Percentiles rank a stretch among this genome's conserved stretches.
phyloP scores from a whole-genome alignment of 2,888 invertebrate species.

The Biston stratarius region DNA sequence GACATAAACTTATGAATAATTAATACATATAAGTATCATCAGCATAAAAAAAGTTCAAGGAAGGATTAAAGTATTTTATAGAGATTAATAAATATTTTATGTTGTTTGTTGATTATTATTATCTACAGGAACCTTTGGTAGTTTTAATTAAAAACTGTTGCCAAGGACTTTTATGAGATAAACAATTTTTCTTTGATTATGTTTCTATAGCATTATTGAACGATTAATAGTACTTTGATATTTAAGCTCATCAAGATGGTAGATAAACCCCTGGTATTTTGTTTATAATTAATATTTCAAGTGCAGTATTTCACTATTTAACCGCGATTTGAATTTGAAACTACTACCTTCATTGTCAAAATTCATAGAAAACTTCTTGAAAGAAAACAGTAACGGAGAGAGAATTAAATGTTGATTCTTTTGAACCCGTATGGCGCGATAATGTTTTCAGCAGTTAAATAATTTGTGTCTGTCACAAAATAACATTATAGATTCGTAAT shows the following conservation, averaged over 20 bases:
- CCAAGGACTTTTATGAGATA: constrained; percentile 20
- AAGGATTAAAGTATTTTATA: constrained; percentile 45
- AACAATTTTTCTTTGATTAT: constrained; percentile 20
- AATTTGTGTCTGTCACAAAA: too few relatives aligned
- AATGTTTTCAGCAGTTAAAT: too few relatives aligned
- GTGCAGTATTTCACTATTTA: background rate
- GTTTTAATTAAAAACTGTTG: constrained; percentile 12
- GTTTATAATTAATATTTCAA: too few relatives aligned
- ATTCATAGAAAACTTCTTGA: background rate
- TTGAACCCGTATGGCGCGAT: too few relatives aligned
- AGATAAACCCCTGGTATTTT: background rate
- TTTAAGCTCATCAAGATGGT: constrained; percentile 12
- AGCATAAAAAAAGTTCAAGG: constrained; percentile 60
- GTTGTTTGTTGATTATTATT: constrained; percentile 1
- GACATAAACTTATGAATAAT: constrained; percentile 52
- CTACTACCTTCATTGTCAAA: background rate
- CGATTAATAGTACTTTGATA: constrained; percentile 15
- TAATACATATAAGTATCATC: constrained; percentile 48
- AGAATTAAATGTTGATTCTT: too few relatives aligned
- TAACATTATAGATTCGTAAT: too few relatives aligned
- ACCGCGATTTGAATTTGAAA: background rate
- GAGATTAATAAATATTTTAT: constrained; percentile 8
- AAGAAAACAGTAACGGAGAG: too few relatives aligned
- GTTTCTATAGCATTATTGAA: constrained; percentile 10
- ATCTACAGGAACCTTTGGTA: constrained; percentile 22